Evolutionary conservation across 2,888 invertebrate species (phyloP).

Genomic region (Anoplius nigerrimus): DNA sequence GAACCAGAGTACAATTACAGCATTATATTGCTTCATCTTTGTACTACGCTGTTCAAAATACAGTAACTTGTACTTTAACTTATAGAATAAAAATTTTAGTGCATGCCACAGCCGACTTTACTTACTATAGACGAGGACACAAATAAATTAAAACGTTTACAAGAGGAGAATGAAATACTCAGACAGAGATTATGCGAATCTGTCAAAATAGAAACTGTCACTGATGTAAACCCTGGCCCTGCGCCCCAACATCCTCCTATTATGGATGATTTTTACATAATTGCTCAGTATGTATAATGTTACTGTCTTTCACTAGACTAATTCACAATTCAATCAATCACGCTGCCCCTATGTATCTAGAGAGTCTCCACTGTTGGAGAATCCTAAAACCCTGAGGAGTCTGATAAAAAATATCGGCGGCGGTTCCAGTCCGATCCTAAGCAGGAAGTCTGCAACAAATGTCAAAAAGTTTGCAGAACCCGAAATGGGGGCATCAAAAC

Average conservation of each 20-base stretch:
- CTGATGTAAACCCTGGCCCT: constrained; percentile 81
- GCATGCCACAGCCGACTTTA: constrained; percentile 90
- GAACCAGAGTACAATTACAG: too few relatives aligned
- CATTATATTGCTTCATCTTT: too few relatives aligned
- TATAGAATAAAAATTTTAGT: constrained; percentile 76
- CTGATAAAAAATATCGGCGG: constrained; percentile 89
- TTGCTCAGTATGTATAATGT: constrained; percentile 82
- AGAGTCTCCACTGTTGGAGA: constrained; percentile 75
- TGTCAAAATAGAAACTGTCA: constrained; percentile 77
- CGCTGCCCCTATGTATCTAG: constrained; percentile 65
- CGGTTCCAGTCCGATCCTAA: constrained; percentile 87
- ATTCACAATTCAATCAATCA: constrained; percentile 8
- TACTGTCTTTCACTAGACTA: neutral
- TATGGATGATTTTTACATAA: constrained; percentile 93
- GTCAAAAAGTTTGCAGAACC: constrained; percentile 61
- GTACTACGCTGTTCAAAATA: neutral
- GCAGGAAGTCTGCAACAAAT: constrained; percentile 77
- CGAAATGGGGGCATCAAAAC: constrained; percentile 64
- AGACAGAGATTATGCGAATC: constrained; percentile 78
- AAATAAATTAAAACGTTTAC: constrained; percentile 85
- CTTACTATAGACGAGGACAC: constrained; percentile 92
- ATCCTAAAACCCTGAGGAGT: constrained; percentile 85
- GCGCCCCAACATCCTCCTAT: constrained; percentile 86
- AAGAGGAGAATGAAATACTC: constrained; percentile 88
- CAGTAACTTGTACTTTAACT: neutral